These are phyloP conservation scores for Cyprinodon diabolis DNA, from an alignment of 2,797 vertebrate species.

Conservation along the genomic window DNA sequence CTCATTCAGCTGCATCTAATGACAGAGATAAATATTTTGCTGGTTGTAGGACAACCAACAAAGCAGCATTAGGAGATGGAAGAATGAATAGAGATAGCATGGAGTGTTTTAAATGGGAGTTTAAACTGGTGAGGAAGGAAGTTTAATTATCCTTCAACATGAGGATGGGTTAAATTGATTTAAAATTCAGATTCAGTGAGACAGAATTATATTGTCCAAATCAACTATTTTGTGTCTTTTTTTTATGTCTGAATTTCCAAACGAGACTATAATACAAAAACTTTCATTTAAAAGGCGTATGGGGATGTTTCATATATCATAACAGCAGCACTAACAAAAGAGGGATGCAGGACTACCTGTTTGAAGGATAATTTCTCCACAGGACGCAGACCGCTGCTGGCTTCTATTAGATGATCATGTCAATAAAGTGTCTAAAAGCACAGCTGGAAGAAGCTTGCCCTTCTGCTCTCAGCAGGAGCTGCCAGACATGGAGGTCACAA, in stretches of 20 bases:
- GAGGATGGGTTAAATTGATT: background rate
- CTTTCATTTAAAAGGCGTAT: background rate
- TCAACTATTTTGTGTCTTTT: too few relatives aligned
- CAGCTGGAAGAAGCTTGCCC: slow-evolving; percentile 8
- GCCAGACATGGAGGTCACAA: slow-evolving; percentile 24
- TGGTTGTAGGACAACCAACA: too few relatives aligned
- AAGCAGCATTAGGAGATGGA: background rate
- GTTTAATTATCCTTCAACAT: background rate
- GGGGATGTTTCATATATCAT: too few relatives aligned
- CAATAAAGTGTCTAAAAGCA: slow-evolving; percentile 21
- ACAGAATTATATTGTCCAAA: too few relatives aligned
- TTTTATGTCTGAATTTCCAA: too few relatives aligned
- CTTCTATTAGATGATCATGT: slow-evolving; percentile 2
- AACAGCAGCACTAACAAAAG: background rate
- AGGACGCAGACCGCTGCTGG: background rate
- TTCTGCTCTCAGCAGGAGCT: slow-evolving; percentile 24
- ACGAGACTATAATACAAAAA: too few relatives aligned
- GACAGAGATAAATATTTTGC: too few relatives aligned
- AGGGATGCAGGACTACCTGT: background rate
- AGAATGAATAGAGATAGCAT: background rate
- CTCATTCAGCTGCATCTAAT: background rate
- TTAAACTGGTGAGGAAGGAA: background rate
- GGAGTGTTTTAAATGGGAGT: background rate
- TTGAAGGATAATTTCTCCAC: background rate
- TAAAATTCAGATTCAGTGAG: background rate